Base-by-base conservation (phyloP, 2,797 vertebrate genomes). In the Tympanoctomys barrerae region DNA sequence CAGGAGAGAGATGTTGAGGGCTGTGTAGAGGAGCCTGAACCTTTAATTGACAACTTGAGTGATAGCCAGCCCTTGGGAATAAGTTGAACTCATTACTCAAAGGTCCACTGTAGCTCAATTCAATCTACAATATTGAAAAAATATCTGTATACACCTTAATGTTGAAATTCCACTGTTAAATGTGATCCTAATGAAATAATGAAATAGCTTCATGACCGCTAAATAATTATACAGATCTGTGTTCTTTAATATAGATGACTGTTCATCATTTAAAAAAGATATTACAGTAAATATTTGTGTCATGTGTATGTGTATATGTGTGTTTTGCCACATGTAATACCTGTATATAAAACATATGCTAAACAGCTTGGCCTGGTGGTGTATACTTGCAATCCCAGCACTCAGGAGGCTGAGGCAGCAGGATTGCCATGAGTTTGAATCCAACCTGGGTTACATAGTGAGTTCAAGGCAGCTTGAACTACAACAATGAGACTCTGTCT, bases 101-200 rank as follows among this genome's bases (percentile, higher is more conserved):
- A 33, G 33, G 66, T 70, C 66, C 66, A 36, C 33, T 36, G 12
- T 77, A 49, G 14, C 73, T 77, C 73, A 77, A 31, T 31, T 79
- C 31, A n/a, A 21, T 54, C 77, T 28, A 21, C 49, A 79, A 46
- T 79, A 79, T 9, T 54, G 46, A 52, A 79, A 79, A 86, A 87
- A 71, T 87, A 59, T 52, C 28, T 92, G 18, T 68, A 86, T 81
- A 66, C 19, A 10, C 12, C 59, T 62, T 82, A 54, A 78, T 82
- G 16, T 61, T 92, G 42, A 36, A 96, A 14, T 89, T 95, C 52
- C 7, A 78, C 42, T 78, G 77, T 61, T 82, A 78, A 66, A 26
- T 89, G 33, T 70, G 33, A 91, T 77, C 75, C 61, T 89, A 95
- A 73, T 82, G 62, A 87, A 75, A 89, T 85, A 92, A 89, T 91